Evolutionary conservation across 2,113 vertebrate species (phyloP), one percentile per base, ranked within the genome.

Genomic region (Canis aureus): DNA sequence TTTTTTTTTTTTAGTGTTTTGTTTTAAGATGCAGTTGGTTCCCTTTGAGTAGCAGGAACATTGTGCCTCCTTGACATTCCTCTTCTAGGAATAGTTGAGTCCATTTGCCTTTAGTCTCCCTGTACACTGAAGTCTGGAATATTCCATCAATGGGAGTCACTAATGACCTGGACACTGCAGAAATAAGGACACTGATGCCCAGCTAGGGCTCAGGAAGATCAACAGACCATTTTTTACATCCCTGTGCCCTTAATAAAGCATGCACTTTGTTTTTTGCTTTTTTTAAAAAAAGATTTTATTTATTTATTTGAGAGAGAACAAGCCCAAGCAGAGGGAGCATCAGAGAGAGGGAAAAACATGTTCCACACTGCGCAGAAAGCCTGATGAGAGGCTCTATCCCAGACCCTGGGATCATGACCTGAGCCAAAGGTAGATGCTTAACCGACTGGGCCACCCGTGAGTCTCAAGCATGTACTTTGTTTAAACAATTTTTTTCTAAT

Each of bases 401-500:
- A 43, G 43, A 43, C 43, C 43, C 6, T 43, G 43, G 43, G 43
- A 43, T 43, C 43, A 43, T 43, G 43, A 43, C 43, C 43, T 43
- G 5, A 43, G 6, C 43, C 43, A 43, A 43, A 7, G 43, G 43
- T 43, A 43, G 43, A 43, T 43, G 43, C 43, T 43, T 43, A 43
- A 43, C 43, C 43, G 43, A 43, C 7, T 43, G 43, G 43, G 6
- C 43, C 43, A 43, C 43, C 43, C 43, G 1, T 43, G 43, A 43
- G 43, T 43, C 43, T 43, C 43, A 91, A 90, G 0, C 16, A 27
- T 82, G 15, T 35, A 8, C 12, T 89, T 84, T 81, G 19, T 73
- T 94, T 62, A 82, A 59, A 82, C 16, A 81, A 49, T 71, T 69
- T 94, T 94, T 69, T 15, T 93, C 49, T 90, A 87, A 82, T n/a